Evolutionary conservation across 2,888 invertebrate genomes (phyloP), one percentile per base, ranked within the genome.

Genomic region (Pantelozetes paolii): DNA sequence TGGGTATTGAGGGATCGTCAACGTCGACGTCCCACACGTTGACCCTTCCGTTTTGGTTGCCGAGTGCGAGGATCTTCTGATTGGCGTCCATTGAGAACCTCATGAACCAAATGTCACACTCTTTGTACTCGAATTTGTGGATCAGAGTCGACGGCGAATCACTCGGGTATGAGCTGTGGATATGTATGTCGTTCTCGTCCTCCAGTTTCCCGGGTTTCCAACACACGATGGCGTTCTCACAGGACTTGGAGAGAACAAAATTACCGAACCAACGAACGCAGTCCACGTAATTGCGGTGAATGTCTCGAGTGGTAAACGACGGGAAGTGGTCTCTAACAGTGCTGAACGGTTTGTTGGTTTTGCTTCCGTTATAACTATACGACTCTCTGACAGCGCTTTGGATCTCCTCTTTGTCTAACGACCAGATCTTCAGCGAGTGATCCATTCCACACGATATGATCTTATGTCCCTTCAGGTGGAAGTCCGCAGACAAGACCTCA

Each of bases 51-150:
- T 89, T 88, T 83, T 94, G 94, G 84, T 96, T 97, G 1, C 97
- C 97, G 20, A 96, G 83, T 0, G 96, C 96, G 81, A 97, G 86
- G 36, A 89, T 89, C 85, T 91, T 90, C 81, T 94, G 92, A 85
- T 90, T 90, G 80, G 90, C 91, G 83, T 97, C 96, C 82, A 96
- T 89, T 0, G 93, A 91, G 81, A 98, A 97, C 59, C 96, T 85
- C 79, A 97, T 91, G 83, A 96, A 98, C 97, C 97, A 98, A 79
- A 97, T 95, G 82, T 96, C 95, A 82, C 95, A 95, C 81, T 96
- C 94, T 81, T 91, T 92, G 80, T 92, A 93, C 80, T 95, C 93
- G 81, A 95, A 94, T 72, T 92, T 87, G 82, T 94, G 93, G 57
- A 95, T 87, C 1, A 94, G 88, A 0, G 93, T 67, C 23, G 67